Base-by-base conservation (phyloP, 2,797 vertebrate species). In the Esox masquinongy region DNA sequence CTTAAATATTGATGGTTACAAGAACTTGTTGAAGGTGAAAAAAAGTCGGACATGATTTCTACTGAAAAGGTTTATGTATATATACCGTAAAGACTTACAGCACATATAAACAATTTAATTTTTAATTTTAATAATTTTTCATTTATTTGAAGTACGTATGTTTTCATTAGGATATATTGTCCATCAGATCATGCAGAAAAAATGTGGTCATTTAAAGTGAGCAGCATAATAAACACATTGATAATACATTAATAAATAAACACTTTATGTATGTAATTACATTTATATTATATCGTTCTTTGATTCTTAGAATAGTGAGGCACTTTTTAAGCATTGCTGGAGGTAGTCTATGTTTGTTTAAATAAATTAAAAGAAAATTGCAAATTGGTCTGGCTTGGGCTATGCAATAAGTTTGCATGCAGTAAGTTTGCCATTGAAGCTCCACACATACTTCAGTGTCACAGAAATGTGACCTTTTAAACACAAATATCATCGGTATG, bases 391-490 rank as follows among this genome's bases (percentile, higher is more conserved):
- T 81, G 78, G 71, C 68, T 68, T n/a, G n/a, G n/a, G n/a, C n/a
- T n/a, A 26, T 70, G 39, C 72, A 68, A 17, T 34, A 63, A 76
- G 72, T 9, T 63, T 64, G 19, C 16, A 26, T n/a, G n/a, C n/a
- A n/a, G 70, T 36, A 16, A 19, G 50, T 6, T 51, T 63, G 29
- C 16, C 50, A 74, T 36, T 12, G 51, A 56, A 29, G 16, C 22
- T 72, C 53, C 43, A 72, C 53, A n/a, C n/a, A 69, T 79, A 79
- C 61, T 79, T 83, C 72, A 78, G 71, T 79, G 77, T 81, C 73
- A 19, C 66, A 74, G 70, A 51, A 29, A 67, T 49, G 11, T 59
- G 69, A 76, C 68, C 47, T 34, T 63, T 70, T 31, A 72, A 72
- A 73, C 72, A 34, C 31, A 73, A 74, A 69, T 68, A 81, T 8